Conservation (phyloP, 2,888 invertebrate species). For the Acronicta aceris region DNA sequence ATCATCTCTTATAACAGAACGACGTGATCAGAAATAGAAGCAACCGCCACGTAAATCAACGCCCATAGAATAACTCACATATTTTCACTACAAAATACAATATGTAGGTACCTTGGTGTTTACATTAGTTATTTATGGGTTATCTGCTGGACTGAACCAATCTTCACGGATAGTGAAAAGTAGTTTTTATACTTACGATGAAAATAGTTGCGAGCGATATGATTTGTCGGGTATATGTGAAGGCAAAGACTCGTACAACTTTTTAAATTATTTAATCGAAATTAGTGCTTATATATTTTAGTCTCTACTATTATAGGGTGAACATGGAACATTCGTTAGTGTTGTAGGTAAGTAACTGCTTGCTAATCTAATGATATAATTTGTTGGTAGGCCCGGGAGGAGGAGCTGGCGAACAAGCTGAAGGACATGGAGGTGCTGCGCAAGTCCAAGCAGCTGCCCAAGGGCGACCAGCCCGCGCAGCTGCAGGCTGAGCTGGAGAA, state of each 20-base stretch:
- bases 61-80: neutral
- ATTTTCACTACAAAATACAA: neutral
- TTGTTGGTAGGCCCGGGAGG: conserved; percentile 87
- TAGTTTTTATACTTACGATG: neutral
- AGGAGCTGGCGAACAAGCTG: conserved; percentile 86
- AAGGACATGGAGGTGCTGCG: conserved; percentile 83
- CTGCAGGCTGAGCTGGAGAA: conserved; percentile 52
- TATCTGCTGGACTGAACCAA: neutral
- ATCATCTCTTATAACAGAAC: neutral
- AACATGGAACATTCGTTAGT: no score
- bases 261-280: no score
- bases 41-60: conserved; percentile 1
- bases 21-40: neutral
- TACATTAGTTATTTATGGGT: neutral
- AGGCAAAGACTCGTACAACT: no score
- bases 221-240: no score
- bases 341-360: no score
- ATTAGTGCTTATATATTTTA: no score
- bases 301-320: no score
- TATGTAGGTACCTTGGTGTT: neutral
- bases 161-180: neutral
- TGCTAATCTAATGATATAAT: no score
- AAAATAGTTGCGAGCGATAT: neutral
- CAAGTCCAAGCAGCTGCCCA: conserved; percentile 43
- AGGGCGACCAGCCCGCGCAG: conserved; percentile 34